Base-by-base conservation (phyloP, 2,888 invertebrate genomes). In the Pterostichus madidus region DNA sequence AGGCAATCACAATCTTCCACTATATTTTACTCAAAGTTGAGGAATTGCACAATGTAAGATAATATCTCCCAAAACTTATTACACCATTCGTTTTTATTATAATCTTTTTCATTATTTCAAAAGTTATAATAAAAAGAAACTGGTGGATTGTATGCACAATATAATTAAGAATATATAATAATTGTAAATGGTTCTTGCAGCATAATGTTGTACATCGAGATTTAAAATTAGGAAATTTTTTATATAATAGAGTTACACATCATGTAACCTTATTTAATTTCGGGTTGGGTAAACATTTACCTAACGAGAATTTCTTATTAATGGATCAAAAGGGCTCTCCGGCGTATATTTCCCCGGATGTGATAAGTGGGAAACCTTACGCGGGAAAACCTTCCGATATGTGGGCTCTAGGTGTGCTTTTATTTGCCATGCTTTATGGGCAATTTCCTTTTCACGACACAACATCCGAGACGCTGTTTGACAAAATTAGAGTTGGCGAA, bases 381-480 rank as follows among this genome's bases (percentile, higher is more conserved):
- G 89, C 93, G 24, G 95, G 95, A 86, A 96, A 96, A 88, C 95
- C 95, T 0, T 94, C 95, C 0, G 96, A 96, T 87, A 95, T 96
- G 95, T 96, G 96, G 96, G 95, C 95, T 0, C 88, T 96, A 2
- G 96, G 96, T 0, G 95, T 96, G 15, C 94, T 96, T 0, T 89
- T 96, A 0, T 96, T 94, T 88, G 95, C 95, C 0, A 95, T 95
- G 95, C 89, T 96, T 10, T 96, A 94, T 87, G 95, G 95, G 0
- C 95, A 95, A 90, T 95, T 96, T 87, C 96, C 96, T 0, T 96
- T 96, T 91, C 95, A 95, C 86, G 95, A 96, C 87, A 93, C 93
- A 73, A 93, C 93, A 84, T 93, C 95, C 0, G 93, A 94, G 3
- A 94, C 94, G 87, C 91, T 96, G 32, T 96, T 96, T 87, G 92